These are phyloP conservation scores for Cheilosia pagana DNA, from an alignment of 2,888 invertebrate species.

Conservation along the genomic window DNA sequence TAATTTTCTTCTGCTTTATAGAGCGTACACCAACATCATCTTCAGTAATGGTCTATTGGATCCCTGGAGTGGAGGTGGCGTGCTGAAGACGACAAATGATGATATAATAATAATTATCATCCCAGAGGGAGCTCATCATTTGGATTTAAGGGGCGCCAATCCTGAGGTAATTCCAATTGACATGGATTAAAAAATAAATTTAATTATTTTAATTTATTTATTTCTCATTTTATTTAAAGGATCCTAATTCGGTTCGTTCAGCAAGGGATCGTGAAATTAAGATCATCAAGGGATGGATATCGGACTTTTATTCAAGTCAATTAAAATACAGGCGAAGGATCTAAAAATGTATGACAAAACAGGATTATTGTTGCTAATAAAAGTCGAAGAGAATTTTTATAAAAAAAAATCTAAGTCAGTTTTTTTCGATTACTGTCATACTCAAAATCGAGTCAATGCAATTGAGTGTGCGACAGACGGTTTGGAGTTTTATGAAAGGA, in stretches of 20 bases:
- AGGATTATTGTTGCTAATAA: background rate
- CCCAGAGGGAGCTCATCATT: conserved; percentile 93
- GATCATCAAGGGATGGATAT: conserved; percentile 78
- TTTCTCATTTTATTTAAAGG: conserved; percentile 75
- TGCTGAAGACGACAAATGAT: conserved; percentile 87
- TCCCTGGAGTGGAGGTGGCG: conserved; percentile 95
- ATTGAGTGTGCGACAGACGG: too few species aligned
- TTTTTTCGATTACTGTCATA: too few species aligned
- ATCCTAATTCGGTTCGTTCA: conserved; percentile 79
- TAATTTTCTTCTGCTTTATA: conserved; percentile 21
- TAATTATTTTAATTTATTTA: conserved; percentile 6
- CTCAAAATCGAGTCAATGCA: too few species aligned
- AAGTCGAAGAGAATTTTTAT: background rate
- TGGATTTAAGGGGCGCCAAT: conserved; percentile 88
- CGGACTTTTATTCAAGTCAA: conserved; percentile 43
- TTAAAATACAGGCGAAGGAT: conserved; percentile 26
- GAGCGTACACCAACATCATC: conserved; percentile 88
- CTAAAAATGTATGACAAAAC: background rate
- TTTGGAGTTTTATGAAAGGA: too few species aligned
- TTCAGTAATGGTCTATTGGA: conserved; percentile 94
- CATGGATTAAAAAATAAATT: background rate
- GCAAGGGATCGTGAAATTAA: conserved; percentile 78
- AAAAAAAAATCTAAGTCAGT: background rate
- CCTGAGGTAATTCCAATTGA: conserved; percentile 59
- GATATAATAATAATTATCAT: conserved; percentile 89